Evolutionary conservation across 2,888 invertebrate species (phyloP), one percentile per base, ranked within the genome.

Genomic region (Margaritifera margaritifera): DNA sequence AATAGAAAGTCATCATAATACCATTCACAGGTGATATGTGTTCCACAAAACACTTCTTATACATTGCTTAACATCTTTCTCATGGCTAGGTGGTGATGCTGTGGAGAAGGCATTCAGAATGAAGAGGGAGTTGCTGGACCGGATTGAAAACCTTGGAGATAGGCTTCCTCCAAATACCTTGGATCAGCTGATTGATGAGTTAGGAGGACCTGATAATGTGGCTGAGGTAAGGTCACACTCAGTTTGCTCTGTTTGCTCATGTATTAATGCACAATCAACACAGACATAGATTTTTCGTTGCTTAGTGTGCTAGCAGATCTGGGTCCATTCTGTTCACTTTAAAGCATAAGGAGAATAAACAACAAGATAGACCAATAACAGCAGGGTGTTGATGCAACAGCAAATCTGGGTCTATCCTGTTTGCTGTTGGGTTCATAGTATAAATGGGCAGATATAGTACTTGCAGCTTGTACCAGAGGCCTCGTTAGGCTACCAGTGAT

Each of bases 181-280:
- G 59, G 99, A 99, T 92, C 98, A 99, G 89, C 92, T 99, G 19
- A 99, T 99, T 77, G 99, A 99, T 90, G 97, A 98, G 88, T 92
- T 99, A 18, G 99, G 99, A 62, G 99, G 99, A 1, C 96, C 98
- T 0, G 97, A 98, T 81, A 96, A 96, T 90, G 99, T 99, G 0
- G 99, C 99, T 0, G 99, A 99, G 92, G 94, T 93, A 70, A 69
- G 67, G 51, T 42, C 19, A 52, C 18, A 62, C 19, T 42, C 51
- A 62, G 51, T 15, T 61, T 22, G n/a, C 0, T 20, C 11, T 20
- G 19, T 24, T 11, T 42, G 31, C 8, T 31, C 31, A 6, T 31
- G 42, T 42, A 18, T n/a, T 18, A 11, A 61, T 27, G 57, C 58
- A 24, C 42, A 25, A 19, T 31, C 15, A 42, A 4, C 6, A 57